Evolutionary conservation across 2,888 invertebrate species (phyloP).

Genomic region (Panzeria rudis): DNA sequence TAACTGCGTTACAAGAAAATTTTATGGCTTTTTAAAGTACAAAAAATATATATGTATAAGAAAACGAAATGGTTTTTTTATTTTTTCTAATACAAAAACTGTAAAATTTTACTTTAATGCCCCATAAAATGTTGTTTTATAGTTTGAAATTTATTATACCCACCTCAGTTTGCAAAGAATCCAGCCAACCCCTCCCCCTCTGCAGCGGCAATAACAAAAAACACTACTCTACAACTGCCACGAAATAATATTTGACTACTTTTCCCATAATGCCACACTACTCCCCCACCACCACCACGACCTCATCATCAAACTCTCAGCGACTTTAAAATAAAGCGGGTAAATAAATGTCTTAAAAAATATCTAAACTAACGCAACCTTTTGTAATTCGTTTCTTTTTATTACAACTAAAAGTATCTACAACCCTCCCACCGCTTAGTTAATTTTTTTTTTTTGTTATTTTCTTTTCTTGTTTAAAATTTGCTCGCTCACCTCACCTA

Average conservation of each 20-base stretch:
- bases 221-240: conserved; percentile 40
- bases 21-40: conserved; percentile 69
- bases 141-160: conserved; percentile 79
- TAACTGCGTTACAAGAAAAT: conserved; percentile 56
- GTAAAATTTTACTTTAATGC: conserved; percentile 73
- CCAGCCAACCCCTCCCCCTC: conserved; percentile 7
- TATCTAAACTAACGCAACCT: conserved; percentile 73
- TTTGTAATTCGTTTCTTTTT: conserved; percentile 71
- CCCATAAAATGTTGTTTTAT: conserved; percentile 78
- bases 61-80: conserved; percentile 45
- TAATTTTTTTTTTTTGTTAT: conserved; percentile 33
- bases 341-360: conserved; percentile 70
- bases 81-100: conserved; percentile 71
- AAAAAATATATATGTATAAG: background rate
- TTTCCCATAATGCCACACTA: conserved; percentile 35
- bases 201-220: background rate
- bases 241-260: conserved; percentile 49
- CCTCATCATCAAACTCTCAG: conserved; percentile 42
- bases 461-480: conserved; percentile 33
- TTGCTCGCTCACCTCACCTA: conserved; percentile 69
- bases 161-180: conserved; percentile 38
- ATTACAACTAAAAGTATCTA: conserved; percentile 66
- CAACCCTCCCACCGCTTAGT: conserved; percentile 59
- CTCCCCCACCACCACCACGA: conserved; percentile 32
- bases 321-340: conserved; percentile 68